phyloP scores from a whole-genome alignment of 2,797 vertebrate species.

The Tachyglossus aculeatus region DNA sequence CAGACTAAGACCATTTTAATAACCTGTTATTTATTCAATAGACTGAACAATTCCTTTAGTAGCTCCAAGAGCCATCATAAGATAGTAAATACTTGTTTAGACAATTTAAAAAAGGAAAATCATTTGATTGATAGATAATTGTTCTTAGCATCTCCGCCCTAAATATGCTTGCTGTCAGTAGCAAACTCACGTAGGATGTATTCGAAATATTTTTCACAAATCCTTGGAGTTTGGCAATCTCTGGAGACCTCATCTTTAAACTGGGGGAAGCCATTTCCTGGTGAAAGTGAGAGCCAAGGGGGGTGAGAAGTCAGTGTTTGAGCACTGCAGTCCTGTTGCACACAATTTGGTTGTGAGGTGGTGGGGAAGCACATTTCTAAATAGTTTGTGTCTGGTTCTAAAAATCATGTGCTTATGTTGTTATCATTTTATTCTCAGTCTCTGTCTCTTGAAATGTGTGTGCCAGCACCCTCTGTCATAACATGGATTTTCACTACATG shows the following conservation, averaged over 20 bases:
- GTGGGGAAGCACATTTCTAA: too few species aligned
- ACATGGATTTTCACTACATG: too few species aligned
- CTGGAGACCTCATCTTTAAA: neutral
- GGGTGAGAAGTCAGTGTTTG: neutral
- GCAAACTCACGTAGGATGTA: constrained; percentile 16
- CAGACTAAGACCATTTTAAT: neutral
- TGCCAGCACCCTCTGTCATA: too few species aligned
- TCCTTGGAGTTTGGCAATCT: constrained; percentile 8
- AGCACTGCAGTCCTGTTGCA: too few species aligned
- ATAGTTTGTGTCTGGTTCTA: too few species aligned
- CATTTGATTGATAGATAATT: constrained; percentile 59
- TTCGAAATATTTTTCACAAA: neutral
- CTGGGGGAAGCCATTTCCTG: neutral
- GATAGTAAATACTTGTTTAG: constrained; percentile 57
- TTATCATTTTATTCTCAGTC: too few species aligned
- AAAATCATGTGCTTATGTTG: too few species aligned
- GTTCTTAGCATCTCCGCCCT: constrained; percentile 26
- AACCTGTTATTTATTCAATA: constrained; percentile 15
- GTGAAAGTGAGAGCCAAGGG: neutral
- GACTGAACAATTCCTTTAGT: neutral
- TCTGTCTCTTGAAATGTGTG: too few species aligned
- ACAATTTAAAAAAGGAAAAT: constrained; percentile 49
- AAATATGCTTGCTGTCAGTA: constrained; percentile 33
- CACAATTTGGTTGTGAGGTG: too few species aligned
- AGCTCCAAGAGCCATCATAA: constrained; percentile 27